These are phyloP conservation scores for Ptilonorhynchus violaceus DNA, from an alignment of 2,113 vertebrate genomes.

Conservation along the genomic window DNA sequence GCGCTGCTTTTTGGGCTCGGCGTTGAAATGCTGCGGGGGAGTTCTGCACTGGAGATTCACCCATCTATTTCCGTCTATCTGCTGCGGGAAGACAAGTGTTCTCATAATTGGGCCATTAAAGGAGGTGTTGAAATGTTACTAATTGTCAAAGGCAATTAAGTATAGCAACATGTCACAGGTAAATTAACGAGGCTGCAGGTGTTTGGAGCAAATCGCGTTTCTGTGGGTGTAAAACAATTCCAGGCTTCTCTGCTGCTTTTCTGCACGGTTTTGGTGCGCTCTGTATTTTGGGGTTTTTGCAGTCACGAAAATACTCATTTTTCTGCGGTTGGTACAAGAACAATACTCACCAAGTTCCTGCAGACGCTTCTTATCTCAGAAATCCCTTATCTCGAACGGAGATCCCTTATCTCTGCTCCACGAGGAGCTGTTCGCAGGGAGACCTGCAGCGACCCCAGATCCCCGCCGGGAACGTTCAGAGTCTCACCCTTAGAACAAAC, in stretches of 20 bases:
- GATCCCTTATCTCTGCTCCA: not conserved
- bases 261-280: not conserved
- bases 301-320: rapidly evolving
- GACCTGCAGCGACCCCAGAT: not conserved
- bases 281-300: not conserved
- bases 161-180: slow-evolving; percentile 80
- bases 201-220: slow-evolving; percentile 14
- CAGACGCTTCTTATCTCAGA: rapidly evolving
- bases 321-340: rapidly evolving
- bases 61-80: slow-evolving; percentile 69
- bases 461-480: not conserved
- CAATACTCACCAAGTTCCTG: rapidly evolving
- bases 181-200: slow-evolving; percentile 77
- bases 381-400: too few relatives aligned
- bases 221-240: not conserved
- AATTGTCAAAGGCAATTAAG: slow-evolving; percentile 82
- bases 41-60: not conserved
- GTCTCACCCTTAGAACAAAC: not conserved
- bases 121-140: slow-evolving; percentile 80
- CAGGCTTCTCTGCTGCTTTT: not conserved
- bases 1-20: not conserved
- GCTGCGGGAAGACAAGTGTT: slow-evolving; percentile 53
- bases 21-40: not conserved
- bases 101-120: slow-evolving; percentile 77
- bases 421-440: not conserved